These are phyloP conservation scores for Sorex maritimensis DNA, from an alignment of 2,797 vertebrate species.

Conservation along the genomic window DNA sequence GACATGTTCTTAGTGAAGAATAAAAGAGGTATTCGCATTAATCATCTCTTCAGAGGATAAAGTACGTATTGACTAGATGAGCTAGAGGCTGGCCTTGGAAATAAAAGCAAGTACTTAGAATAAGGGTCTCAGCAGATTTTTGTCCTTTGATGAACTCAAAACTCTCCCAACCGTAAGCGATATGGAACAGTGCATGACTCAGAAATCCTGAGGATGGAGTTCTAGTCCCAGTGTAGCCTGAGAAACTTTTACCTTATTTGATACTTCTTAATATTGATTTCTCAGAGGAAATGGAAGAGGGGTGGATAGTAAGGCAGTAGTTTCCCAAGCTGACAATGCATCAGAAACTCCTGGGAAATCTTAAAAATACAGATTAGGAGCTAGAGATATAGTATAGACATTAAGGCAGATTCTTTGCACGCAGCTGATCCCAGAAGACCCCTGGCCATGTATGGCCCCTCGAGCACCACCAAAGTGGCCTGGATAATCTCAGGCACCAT, in stretches of 20 bases:
- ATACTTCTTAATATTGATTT: background rate
- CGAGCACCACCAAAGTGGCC: too few species aligned
- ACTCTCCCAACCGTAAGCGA: background rate
- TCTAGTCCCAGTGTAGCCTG: background rate
- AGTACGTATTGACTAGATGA: background rate
- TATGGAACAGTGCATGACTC: background rate
- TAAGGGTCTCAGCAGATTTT: background rate
- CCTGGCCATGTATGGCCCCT: too few species aligned
- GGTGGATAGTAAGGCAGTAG: background rate
- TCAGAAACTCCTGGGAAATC: background rate
- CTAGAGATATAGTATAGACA: too few species aligned
- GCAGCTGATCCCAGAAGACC: too few species aligned
- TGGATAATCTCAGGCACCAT: too few species aligned
- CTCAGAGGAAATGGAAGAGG: background rate
- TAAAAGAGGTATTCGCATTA: constrained; percentile 47
- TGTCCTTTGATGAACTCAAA: background rate
- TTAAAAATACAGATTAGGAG: background rate
- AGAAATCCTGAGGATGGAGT: background rate
- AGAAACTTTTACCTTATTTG: background rate
- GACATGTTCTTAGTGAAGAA: constrained; percentile 49
- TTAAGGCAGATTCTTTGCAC: too few species aligned
- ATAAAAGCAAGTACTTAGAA: constrained; percentile 14
- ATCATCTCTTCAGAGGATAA: constrained; percentile 54
- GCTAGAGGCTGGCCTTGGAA: constrained; percentile 1
- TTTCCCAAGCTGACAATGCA: background rate